Conservation (phyloP, 2,888 invertebrate genomes). For the Ectemnius cavifrons region DNA sequence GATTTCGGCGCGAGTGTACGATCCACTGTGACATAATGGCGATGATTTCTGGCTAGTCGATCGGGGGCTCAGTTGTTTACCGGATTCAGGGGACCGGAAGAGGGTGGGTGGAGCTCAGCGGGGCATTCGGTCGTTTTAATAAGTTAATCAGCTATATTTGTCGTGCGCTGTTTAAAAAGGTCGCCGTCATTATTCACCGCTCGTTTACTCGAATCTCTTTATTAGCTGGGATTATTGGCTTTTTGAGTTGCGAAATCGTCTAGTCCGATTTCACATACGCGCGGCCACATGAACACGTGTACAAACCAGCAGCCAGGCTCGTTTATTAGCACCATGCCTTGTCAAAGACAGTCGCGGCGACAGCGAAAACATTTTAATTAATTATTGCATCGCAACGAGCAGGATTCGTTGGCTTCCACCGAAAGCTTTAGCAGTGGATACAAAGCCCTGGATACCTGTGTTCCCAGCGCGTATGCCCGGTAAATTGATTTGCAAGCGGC, state of each 20-base stretch:
- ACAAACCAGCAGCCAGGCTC: background rate
- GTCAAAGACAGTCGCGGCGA: background rate
- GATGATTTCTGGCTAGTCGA: background rate
- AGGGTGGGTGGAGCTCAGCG: background rate
- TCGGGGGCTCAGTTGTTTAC: background rate
- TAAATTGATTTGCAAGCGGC: no score
- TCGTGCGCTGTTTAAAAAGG: conserved; percentile 1
- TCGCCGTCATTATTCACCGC: background rate
- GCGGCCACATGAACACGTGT: background rate
- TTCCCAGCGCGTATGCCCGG: no score
- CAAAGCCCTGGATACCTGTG: no score
- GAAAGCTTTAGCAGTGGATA: no score
- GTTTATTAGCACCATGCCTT: background rate
- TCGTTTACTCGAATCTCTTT: background rate
- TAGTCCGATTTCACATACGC: background rate
- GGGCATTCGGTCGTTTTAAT: background rate
- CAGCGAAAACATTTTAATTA: conserved; percentile 7
- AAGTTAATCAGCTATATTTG: conserved; percentile 5
- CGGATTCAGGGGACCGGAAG: background rate
- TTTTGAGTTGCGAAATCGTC: background rate
- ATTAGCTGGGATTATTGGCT: conserved; percentile 3
- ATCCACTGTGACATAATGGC: conserved; percentile 14
- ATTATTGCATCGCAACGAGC: background rate
- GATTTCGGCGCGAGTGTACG: background rate
- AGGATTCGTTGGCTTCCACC: no score